Base-by-base conservation (phyloP, 2,797 vertebrate species). In the Alca torda region DNA sequence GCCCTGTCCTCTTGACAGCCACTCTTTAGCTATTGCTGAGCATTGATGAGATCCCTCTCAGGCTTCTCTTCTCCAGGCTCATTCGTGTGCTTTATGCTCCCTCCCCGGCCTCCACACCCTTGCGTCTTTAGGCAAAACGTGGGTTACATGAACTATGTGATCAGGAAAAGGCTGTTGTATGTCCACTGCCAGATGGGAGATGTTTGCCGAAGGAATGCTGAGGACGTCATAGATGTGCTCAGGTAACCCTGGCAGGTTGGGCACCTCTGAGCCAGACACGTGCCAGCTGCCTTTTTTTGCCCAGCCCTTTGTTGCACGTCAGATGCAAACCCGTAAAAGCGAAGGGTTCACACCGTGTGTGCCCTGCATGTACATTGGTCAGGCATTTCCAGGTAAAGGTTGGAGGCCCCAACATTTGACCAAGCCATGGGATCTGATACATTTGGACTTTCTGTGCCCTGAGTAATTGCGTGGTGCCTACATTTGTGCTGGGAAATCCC, bases 391-490 rank as follows among this genome's bases (percentile, higher is more conserved):
- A 59, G 35, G 51, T 30, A 41, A 60, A 45, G 2, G 0, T 9
- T 23, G 16, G 46, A 37, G 1, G 1, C 11, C 2, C 25, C 1
- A 1, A 1, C 1, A 7, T 24, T 45, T 1, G 2, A 28, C 35
- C 23, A 26, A 19, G 37, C 48, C 19, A 2, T 2, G 20, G 4
- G 25, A 24, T 10, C 77, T 14, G 77, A 26, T 10, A 33, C 35
- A 14, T 31, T 26, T 14, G 79, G 50, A 10, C 21, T 8, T 23
- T 13, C 65, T 53, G 37, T 37, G 60, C 48, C 25, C 24, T 5
- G 7, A 25, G 56, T 6, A 14, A 12, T 15, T 6, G 14, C 17
- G 21, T 13, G 51, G 39, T 53, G 79, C 45, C 65, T 10, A 19
- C 14, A 11, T 26, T 26, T 31, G 26, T 41, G 33, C 30, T 5